phyloP scores from a whole-genome alignment of 92 coral and sea anemone genomes.

The Porites cylindrica region DNA sequence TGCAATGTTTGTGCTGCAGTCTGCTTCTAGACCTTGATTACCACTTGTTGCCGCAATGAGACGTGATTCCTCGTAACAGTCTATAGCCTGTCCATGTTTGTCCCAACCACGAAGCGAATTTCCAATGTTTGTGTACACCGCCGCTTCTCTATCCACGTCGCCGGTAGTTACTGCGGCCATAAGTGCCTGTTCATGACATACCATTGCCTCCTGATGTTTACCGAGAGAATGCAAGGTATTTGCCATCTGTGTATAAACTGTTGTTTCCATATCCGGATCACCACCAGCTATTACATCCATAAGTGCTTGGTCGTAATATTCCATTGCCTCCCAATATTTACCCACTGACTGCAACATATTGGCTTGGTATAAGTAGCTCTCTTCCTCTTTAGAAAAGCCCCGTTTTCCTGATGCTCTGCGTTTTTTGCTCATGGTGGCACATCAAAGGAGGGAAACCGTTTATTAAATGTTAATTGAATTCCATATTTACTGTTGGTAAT shows the following conservation, averaged over 20 bases:
- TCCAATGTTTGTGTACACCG: not conserved
- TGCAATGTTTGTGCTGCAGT: not conserved
- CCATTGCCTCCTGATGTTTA: not conserved
- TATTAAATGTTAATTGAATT: no score
- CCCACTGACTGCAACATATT: not conserved
- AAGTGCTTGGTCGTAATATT: not conserved
- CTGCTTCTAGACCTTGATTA: not conserved
- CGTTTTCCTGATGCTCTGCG: not conserved
- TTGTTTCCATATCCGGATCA: not conserved
- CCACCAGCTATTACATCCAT: not conserved
- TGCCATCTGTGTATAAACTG: not conserved
- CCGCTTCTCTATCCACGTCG: not conserved
- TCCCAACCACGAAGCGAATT: not conserved
- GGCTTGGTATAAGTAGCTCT: not conserved
- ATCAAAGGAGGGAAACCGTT: not conserved
- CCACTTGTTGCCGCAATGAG: not conserved
- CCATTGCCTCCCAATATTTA: not conserved
- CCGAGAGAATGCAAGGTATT: not conserved
- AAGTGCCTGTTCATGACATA: not conserved
- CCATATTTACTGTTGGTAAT: no score
- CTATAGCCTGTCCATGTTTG: not conserved
- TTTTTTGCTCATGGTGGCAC: not conserved
- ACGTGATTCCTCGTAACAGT: not conserved
- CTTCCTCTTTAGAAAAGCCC: not conserved
- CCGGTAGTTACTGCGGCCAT: not conserved